Evolutionary conservation across 2,797 vertebrate genomes (phyloP), one percentile per base, ranked within the genome.

Genomic region (Tragopan temminckii): DNA sequence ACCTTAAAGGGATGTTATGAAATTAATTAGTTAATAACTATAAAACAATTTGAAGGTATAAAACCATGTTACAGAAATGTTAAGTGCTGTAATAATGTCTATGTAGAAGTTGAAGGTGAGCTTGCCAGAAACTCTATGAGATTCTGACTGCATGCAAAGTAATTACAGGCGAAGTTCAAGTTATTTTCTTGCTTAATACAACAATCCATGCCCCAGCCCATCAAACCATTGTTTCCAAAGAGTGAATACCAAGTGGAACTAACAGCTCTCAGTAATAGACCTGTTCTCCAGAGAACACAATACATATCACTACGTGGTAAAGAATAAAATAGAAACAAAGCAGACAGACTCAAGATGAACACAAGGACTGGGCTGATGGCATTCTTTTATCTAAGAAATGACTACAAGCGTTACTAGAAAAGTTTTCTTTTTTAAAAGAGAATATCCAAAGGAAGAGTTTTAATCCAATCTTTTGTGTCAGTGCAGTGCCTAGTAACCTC

Each of bases 11-110:
- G 52, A 57, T 86, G 89, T 88, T 90, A 86, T 45, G 64, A 94
- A 85, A 94, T 95, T 96, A 94, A 94, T 96, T 94, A 94, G 80
- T 90, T 95, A 95, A 94, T 95, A 93, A 92, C 85, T 70, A 76
- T 75, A 84, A 91, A 90, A 90, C 88, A 93, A 93, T 90, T 53
- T 66, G 59, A 94, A 96, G 88, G 77, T 94, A 57, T 88, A 90
- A 95, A 94, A 80, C 71, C 83, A 52, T 29, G 57, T 80, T 91
- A 63, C 91, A 88, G 52, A 88, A 94, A 88, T 88, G 85, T 50
- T 90, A 94, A 92, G 76, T 77, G 80, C 79, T n/a, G 1, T 85
- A 85, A 74, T n/a, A 50, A 43, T 88, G 38, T 75, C 79, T 33
- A 36, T 25, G 36, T 62, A 74, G 80, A 91, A 93, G 81, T 53